Percentiles rank a stretch among this genome's conserved stretches.
These are phyloP conservation scores for Heteropelma amictum DNA, from an alignment of 2,888 invertebrate genomes.

Conservation along the genomic window DNA sequence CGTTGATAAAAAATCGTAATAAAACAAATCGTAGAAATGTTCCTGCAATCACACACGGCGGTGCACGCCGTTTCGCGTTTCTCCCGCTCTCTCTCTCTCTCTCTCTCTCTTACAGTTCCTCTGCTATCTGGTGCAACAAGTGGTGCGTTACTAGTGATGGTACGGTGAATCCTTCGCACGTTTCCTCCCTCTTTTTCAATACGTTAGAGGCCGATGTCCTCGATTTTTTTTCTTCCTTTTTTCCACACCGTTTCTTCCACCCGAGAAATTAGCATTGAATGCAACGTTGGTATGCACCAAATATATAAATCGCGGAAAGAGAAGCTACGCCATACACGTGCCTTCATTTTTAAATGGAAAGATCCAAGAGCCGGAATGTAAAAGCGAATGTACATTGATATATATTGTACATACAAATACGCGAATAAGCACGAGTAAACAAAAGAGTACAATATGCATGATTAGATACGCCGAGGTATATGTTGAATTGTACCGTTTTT, in stretches of 20 bases:
- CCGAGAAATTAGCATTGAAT: slow-evolving; percentile 41
- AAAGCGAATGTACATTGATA: background rate
- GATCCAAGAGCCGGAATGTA: background rate
- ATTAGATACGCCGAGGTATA: too few relatives aligned
- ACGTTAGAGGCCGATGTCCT: slow-evolving; percentile 28
- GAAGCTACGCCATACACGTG: background rate
- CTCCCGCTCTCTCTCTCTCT: too few relatives aligned
- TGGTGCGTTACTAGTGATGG: slow-evolving; percentile 41
- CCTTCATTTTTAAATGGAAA: background rate
- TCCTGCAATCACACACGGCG: background rate
- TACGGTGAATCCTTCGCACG: slow-evolving; percentile 44
- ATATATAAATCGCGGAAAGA: slow-evolving; percentile 16
- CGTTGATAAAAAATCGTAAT: background rate
- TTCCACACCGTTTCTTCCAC: slow-evolving; percentile 17
- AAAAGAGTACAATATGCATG: too few relatives aligned
- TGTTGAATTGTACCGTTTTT: too few relatives aligned
- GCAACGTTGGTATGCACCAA: slow-evolving; percentile 3
- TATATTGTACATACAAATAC: too few relatives aligned
- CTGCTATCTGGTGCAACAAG: slow-evolving; percentile 60
- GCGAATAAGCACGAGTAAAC: too few relatives aligned
- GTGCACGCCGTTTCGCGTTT: too few relatives aligned
- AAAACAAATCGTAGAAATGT: background rate
- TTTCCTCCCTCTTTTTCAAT: slow-evolving; percentile 22
- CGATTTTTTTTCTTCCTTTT: slow-evolving; percentile 53
- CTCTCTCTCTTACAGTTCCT: too few relatives aligned